Percentiles rank a stretch among this genome's conserved stretches.
Conservation (phyloP, 2,888 invertebrate genomes). For the Hedychridium roseum region DNA sequence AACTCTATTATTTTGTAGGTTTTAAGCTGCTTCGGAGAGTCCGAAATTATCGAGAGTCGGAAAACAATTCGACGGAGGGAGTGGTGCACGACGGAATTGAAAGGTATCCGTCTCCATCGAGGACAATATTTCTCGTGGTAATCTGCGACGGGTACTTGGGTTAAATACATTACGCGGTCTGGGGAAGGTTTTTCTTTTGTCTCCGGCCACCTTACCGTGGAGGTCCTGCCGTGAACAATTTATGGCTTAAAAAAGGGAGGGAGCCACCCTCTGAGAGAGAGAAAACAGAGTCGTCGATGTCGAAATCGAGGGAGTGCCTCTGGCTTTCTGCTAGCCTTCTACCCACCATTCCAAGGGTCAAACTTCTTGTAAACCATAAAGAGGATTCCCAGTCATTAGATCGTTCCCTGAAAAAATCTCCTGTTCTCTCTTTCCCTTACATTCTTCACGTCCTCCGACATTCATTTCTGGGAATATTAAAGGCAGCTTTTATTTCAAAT, state of each 20-base stretch:
- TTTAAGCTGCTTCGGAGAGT: too few species aligned
- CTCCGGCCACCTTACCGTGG: slow-evolving; percentile 52
- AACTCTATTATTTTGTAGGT: too few species aligned
- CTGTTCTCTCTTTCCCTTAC: slow-evolving; percentile 35
- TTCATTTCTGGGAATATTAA: slow-evolving; percentile 4
- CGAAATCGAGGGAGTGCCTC: slow-evolving; percentile 32
- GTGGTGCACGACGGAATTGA: slow-evolving; percentile 17
- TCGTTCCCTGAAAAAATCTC: slow-evolving; percentile 45
- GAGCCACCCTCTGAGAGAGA: slow-evolving; percentile 29
- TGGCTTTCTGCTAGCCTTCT: slow-evolving; percentile 14
- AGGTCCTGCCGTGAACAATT: slow-evolving; percentile 52
- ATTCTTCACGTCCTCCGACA: slow-evolving; percentile 15
- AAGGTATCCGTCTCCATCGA: slow-evolving; percentile 20
- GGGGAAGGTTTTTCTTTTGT: slow-evolving; percentile 55
- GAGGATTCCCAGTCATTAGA: slow-evolving; percentile 60
- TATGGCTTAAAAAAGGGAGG: slow-evolving; percentile 50
- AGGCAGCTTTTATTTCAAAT: too few species aligned
- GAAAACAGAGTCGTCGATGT: slow-evolving; percentile 32
- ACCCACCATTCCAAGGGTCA: slow-evolving; percentile 44
- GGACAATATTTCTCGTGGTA: slow-evolving; percentile 49
- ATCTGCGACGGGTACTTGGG: slow-evolving; percentile 54
- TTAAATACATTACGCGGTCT: slow-evolving; percentile 59
- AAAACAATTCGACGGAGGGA: too few species aligned
- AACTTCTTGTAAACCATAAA: slow-evolving; percentile 63
- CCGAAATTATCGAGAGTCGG: too few species aligned